Evolutionary conservation across 1,140 invertebrate genomes (phyloP).

Genomic region (Heliothis virescens): DNA sequence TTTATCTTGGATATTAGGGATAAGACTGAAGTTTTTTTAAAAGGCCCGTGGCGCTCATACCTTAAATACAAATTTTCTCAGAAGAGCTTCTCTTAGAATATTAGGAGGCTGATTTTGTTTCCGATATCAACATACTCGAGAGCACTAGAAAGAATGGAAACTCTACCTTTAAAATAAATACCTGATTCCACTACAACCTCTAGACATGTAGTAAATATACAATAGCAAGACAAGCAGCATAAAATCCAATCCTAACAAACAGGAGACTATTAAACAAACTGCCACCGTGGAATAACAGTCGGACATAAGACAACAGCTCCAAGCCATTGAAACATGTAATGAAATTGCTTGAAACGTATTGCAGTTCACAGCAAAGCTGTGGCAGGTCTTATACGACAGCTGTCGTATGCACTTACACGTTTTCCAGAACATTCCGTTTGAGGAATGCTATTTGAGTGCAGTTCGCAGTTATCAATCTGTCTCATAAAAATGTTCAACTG

Average conservation of each 20-base stretch:
- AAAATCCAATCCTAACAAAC: neutral
- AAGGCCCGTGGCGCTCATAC: too few species aligned
- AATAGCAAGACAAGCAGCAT: neutral
- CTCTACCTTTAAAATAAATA: too few species aligned
- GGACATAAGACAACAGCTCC: slow-evolving; percentile 1
- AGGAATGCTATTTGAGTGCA: slow-evolving; percentile 14
- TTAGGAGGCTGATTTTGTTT: too few species aligned
- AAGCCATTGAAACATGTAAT: slow-evolving; percentile 24
- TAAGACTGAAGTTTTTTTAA: too few species aligned
- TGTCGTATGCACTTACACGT: slow-evolving; percentile 9
- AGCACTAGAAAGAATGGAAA: too few species aligned
- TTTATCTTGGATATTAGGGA: neutral
- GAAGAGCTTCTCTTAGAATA: too few species aligned
- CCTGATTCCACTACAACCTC: too few species aligned
- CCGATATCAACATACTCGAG: too few species aligned
- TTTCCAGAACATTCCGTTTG: neutral
- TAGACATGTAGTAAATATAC: neutral
- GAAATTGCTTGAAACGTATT: slow-evolving; percentile 28
- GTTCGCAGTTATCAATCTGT: neutral
- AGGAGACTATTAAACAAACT: neutral
- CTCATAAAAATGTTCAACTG: neutral
- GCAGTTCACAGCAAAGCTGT: neutral
- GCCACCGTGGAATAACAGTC: neutral
- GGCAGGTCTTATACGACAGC: neutral
- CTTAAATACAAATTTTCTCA: too few species aligned